Evolutionary conservation across 1,140 invertebrate species (phyloP).

Genomic region (Nasonia longicornis): DNA sequence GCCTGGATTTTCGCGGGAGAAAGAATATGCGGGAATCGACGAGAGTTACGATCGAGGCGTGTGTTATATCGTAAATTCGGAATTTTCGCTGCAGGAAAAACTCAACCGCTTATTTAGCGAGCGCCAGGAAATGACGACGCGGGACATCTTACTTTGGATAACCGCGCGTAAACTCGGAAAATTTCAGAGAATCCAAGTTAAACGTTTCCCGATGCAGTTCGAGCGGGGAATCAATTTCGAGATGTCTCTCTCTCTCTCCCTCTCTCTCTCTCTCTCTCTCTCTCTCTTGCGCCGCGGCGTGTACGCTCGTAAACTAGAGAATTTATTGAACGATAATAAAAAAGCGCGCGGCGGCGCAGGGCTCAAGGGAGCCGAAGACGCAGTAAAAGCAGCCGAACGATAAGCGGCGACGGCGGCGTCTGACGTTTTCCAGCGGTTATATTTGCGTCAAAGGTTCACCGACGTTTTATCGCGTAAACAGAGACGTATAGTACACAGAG

Average conservation of each 20-base stretch:
- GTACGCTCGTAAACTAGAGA: constrained; percentile 25
- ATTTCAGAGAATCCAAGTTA: constrained; percentile 5
- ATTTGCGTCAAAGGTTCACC: constrained; percentile 31
- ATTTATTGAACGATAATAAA: constrained; percentile 41
- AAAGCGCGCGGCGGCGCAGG: not conserved
- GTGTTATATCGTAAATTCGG: not conserved
- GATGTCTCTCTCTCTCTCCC: not conserved
- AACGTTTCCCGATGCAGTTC: constrained; percentile 28
- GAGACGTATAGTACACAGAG: constrained; percentile 1
- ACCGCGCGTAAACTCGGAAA: no score
- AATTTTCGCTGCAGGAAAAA: not conserved
- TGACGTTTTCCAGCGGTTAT: constrained; percentile 29
- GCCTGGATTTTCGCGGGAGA: not conserved
- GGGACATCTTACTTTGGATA: no score
- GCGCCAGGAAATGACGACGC: no score
- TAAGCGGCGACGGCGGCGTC: constrained; percentile 9
- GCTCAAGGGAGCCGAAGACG: not conserved
- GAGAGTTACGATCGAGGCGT: not conserved
- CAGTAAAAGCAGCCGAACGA: constrained; percentile 17
- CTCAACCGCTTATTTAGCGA: not conserved
- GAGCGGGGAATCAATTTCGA: constrained; percentile 27
- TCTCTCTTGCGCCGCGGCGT: not conserved
- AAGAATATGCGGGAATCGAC: not conserved
- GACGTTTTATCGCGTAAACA: constrained; percentile 30
- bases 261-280: not conserved